Evolutionary conservation across 2,113 vertebrate genomes (phyloP).

Genomic region (Hemicordylus capensis): DNA sequence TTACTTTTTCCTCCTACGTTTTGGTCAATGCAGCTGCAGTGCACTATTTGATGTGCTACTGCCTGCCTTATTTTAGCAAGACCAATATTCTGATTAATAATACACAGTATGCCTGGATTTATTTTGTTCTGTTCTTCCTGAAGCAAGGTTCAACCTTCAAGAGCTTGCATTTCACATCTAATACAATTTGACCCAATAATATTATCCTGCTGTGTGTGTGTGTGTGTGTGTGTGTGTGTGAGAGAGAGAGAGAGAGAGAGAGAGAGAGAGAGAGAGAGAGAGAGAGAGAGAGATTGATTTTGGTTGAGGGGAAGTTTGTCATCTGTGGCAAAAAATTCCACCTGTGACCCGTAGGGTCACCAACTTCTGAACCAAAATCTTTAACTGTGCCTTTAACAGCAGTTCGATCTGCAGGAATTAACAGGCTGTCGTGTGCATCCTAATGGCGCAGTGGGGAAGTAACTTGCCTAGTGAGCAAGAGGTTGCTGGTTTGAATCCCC

Average conservation of each 20-base stretch:
- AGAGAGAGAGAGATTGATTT: background rate
- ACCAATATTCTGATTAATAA: background rate
- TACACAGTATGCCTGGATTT: background rate
- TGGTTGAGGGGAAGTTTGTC: background rate
- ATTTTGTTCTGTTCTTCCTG: background rate
- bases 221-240: too few relatives aligned
- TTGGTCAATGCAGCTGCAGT: too few relatives aligned
- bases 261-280: background rate
- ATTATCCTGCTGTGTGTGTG: background rate
- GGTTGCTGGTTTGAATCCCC: too few relatives aligned
- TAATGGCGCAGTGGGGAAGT: too few relatives aligned
- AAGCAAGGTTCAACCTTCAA: background rate
- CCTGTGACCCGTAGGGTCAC: background rate
- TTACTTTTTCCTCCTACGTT: background rate
- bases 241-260: too few relatives aligned
- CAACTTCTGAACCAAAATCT: background rate
- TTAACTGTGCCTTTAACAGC: background rate
- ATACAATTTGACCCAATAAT: background rate
- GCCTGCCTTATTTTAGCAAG: background rate
- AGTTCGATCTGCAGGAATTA: background rate
- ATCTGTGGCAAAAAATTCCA: background rate
- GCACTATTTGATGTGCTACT: background rate
- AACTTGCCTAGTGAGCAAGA: too few relatives aligned
- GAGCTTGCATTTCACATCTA: background rate
- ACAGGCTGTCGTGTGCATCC: too few relatives aligned